These are phyloP conservation scores for Pollenia labialis DNA, from an alignment of 2,888 invertebrate genomes.

Conservation along the genomic window DNA sequence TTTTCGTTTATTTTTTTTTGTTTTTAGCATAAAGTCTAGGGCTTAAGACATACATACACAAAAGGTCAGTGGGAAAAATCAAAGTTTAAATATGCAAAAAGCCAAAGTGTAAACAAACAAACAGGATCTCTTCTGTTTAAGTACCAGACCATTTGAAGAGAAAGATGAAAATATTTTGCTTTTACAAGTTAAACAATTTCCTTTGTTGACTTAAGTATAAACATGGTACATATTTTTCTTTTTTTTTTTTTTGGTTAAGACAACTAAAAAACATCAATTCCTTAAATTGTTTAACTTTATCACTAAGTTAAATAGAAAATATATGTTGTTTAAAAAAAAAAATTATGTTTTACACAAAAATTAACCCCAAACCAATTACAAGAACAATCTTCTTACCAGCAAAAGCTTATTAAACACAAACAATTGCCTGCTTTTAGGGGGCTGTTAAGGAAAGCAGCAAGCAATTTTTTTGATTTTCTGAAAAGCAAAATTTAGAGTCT, in stretches of 20 bases:
- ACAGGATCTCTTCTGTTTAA: slow-evolving; percentile 4
- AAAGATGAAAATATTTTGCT: background rate
- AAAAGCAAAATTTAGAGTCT: slow-evolving; percentile 41
- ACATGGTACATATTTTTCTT: slow-evolving; percentile 58
- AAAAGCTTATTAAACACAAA: slow-evolving; percentile 49
- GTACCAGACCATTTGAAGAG: background rate
- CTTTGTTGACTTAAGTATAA: slow-evolving; percentile 66
- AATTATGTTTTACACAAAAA: slow-evolving; percentile 45
- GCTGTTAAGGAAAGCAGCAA: too few relatives aligned
- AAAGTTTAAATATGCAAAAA: slow-evolving; percentile 73
- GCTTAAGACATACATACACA: slow-evolving; percentile 25
- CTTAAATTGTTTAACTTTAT: slow-evolving; percentile 67
- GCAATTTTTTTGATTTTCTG: slow-evolving; percentile 54
- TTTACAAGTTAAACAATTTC: slow-evolving; percentile 16
- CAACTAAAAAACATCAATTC: slow-evolving; percentile 56
- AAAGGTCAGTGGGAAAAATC: slow-evolving; percentile 72
- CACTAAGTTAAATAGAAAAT: slow-evolving; percentile 54
- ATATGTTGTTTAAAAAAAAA: background rate
- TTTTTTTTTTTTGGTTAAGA: slow-evolving; percentile 25
- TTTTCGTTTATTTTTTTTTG: background rate
- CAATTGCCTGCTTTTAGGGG: slow-evolving; percentile 47
- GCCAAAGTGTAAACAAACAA: slow-evolving; percentile 72
- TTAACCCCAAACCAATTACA: slow-evolving; percentile 52
- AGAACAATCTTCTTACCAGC: slow-evolving; percentile 18
- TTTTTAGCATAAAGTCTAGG: background rate